Percentiles rank a stretch among this genome's conserved stretches.
These are phyloP conservation scores for Acanthornis magna DNA, from an alignment of 2,797 vertebrate species.

Conservation along the genomic window DNA sequence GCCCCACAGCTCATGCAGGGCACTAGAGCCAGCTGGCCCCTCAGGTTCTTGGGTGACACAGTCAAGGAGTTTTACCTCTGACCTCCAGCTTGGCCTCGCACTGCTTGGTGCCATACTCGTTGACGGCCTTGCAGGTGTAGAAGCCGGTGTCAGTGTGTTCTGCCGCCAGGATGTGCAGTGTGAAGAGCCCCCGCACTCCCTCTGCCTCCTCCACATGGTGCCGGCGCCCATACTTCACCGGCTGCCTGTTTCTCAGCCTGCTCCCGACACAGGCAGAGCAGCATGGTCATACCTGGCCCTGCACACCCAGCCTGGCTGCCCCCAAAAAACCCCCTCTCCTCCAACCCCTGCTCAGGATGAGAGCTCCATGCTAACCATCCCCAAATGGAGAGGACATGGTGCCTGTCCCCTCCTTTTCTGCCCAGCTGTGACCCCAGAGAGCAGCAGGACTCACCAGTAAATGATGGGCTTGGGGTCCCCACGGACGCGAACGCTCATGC, in stretches of 20 bases:
- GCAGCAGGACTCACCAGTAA: constrained; percentile 85
- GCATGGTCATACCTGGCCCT: not conserved
- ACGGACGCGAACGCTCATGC: constrained; percentile 85
- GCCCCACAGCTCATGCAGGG: constrained; percentile 40
- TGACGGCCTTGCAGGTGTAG: constrained; percentile 96
- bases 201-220: constrained; percentile 84
- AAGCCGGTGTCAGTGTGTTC: constrained; percentile 86
- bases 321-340: not conserved
- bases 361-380: not conserved
- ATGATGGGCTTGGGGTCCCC: constrained; percentile 97
- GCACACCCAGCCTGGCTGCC: not conserved
- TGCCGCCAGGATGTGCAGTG: constrained; percentile 85
- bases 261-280: not conserved
- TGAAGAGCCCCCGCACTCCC: constrained; percentile 80
- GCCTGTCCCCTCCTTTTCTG: not conserved
- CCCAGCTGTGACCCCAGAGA: not conserved
- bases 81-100: constrained; percentile 92
- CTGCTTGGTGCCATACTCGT: constrained; percentile 94
- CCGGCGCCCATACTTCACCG: constrained; percentile 85
- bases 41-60: not conserved
- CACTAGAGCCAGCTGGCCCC: not conserved
- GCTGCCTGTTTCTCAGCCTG: constrained; percentile 94
- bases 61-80: constrained; percentile 80
- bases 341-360: not conserved
- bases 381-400: not conserved